Conservation (phyloP, 2,888 invertebrate genomes). For the Agrotis exclamationis region DNA sequence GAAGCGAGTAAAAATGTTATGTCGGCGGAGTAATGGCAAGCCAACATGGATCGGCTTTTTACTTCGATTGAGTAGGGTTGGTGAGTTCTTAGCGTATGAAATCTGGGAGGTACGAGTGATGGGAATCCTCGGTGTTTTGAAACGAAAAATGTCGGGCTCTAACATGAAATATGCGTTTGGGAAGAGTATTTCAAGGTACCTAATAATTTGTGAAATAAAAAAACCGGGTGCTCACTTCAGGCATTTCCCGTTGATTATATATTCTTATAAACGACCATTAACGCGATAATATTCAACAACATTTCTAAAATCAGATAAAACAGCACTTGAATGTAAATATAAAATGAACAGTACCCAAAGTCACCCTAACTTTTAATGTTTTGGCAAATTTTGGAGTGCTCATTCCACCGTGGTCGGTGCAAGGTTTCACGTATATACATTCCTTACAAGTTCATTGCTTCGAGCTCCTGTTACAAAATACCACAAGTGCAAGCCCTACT, state of each 20-base stretch:
- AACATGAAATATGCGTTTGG: background rate
- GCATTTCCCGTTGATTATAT: too few species aligned
- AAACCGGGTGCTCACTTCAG: too few species aligned
- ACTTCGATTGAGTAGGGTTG: slow-evolving; percentile 63
- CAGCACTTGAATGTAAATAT: too few species aligned
- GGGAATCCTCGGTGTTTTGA: background rate
- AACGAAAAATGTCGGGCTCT: background rate
- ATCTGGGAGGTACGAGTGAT: background rate
- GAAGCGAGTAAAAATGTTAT: slow-evolving; percentile 79
- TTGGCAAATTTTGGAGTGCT: background rate
- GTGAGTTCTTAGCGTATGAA: slow-evolving; percentile 14
- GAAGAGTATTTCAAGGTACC: background rate
- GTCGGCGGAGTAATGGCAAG: slow-evolving; percentile 73
- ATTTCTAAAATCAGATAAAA: too few species aligned
- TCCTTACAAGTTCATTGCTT: slow-evolving; percentile 6
- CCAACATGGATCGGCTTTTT: slow-evolving; percentile 65
- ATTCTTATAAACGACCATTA: too few species aligned
- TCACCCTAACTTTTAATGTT: background rate
- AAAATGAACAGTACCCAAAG: too few species aligned
- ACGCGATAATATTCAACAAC: too few species aligned
- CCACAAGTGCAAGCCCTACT: slow-evolving; percentile 55
- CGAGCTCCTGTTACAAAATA: slow-evolving; percentile 37
- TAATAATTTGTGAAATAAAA: too few species aligned
- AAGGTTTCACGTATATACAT: slow-evolving; percentile 25
- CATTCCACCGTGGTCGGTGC: background rate